Evolutionary conservation across 2,888 invertebrate genomes (phyloP), one percentile per base, ranked within the genome.

Genomic region (Ochlodes sylvanus): DNA sequence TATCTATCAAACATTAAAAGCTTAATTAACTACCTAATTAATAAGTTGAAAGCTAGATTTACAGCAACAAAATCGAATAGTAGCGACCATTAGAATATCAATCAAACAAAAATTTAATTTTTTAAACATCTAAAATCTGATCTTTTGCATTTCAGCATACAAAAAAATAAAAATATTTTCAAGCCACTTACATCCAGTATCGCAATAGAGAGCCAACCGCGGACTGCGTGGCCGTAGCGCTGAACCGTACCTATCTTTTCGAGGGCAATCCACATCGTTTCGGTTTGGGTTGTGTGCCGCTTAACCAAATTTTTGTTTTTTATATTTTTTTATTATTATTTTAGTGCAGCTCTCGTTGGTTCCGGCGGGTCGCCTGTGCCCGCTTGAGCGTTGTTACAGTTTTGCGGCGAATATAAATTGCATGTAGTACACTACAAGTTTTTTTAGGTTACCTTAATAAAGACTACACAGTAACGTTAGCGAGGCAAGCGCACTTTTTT

Each of bases 211-310:
- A 1, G n/a, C 6, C 3, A 19, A 19, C 5, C 78, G 77, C 80
- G 58, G 1, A 54, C 76, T 83, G 76, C 62, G 50, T 83, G 80
- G 87, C 88, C 83, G 70, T 67, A 79, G 69, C 68, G 72, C 70
- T 19, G 47, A 50, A 65, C 65, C 71, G 75, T 83, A 83, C 83
- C 86, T 82, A 85, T 82, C 87, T 83, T 80, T 83, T 91, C 84
- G 86, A 92, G 90, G 85, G 90, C 85, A 90, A 91, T 90, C 86
- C 90, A 84, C 79, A 87, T 85, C 88, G 85, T 88, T 89, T 86
- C 85, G 81, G 85, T 83, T 89, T 86, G 85, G 84, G 80, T 87
- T 86, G 88, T 88, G 86, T 89, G 87, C 87, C 86, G 87, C 86
- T 88, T 87, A 86, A 84, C 87, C 84, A 80, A 81, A 82, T 85